Base-by-base conservation (phyloP, 2,888 invertebrate genomes). In the Apamea sordens region DNA sequence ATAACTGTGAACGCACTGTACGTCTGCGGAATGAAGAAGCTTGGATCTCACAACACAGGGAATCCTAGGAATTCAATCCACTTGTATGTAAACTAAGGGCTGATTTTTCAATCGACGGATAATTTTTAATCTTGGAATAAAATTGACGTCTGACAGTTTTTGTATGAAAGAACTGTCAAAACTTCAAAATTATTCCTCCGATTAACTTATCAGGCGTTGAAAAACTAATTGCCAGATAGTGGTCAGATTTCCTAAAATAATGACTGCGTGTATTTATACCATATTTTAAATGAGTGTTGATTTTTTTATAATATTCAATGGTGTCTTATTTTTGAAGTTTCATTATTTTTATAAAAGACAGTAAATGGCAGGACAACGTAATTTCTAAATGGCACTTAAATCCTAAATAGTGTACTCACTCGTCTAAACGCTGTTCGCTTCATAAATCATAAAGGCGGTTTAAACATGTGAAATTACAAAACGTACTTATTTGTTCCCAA, bases 401-500 rank as follows among this genome's bases (percentile, higher is more conserved):
- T 32, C 8, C 61, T 85, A 75, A 41, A 74, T 36, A 77, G 61
- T 73, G 64, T 73, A 63, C 41, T 69, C 67, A 73, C 70, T 78
- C 61, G 15, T 77, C n/a, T 50, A 75, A 75, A 82, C 63, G n/a
- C 56, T 77, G 21, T 77, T 53, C 64, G 76, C 77, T 80, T 53
- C 61, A 72, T 32, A 89, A 84, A 82, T 73, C 44, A 88, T 74
- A 87, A 82, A 75, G 76, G 79, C 73, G 64, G 71, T 76, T 76
- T 36, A 72, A 85, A 83, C 47, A 75, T 79, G 80, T 82, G 88
- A 84, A 83, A 87, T 87, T 88, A 90, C 88, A 89, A 87, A 86
- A 86, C 85, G 87, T 89, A 86, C 83, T 83, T 92, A 92, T 91
- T 95, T 95, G 95, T 92, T 95, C 95, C 95, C 95, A 92, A 93